These are phyloP conservation scores for Eustalomyia histrio DNA, from an alignment of 2,888 invertebrate genomes.

Conservation along the genomic window DNA sequence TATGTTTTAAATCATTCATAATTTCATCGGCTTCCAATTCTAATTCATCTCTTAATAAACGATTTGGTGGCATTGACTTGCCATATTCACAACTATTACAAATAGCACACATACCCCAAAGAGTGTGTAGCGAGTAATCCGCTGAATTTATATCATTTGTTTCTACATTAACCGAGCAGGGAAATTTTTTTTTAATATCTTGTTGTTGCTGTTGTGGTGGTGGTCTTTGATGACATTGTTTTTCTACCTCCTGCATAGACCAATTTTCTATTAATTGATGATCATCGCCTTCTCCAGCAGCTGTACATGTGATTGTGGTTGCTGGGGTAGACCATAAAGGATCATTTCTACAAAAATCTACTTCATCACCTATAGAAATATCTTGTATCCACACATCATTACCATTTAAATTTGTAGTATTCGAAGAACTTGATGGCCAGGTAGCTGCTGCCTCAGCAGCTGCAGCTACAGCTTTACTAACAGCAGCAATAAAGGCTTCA, in stretches of 20 bases:
- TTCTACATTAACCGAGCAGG: constrained; percentile 28
- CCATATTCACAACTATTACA: constrained; percentile 71
- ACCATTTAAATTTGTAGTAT: background rate
- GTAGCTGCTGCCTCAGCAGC: constrained; percentile 63
- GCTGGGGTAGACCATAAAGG: background rate
- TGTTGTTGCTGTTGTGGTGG: constrained; percentile 45
- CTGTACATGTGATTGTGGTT: background rate
- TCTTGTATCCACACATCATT: constrained; percentile 44
- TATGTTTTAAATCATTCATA: constrained; percentile 75
- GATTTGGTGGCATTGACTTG: constrained; percentile 74
- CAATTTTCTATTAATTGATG: constrained; percentile 66
- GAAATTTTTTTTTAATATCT: constrained; percentile 15
- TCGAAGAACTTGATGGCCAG: constrained; percentile 40
- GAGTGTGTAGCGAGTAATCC: constrained; percentile 67
- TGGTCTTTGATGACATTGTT: constrained; percentile 68
- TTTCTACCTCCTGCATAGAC: constrained; percentile 73
- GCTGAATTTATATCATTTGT: constrained; percentile 51
- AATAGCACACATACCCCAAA: constrained; percentile 76
- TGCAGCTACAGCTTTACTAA: constrained; percentile 67
- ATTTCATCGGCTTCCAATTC: constrained; percentile 75
- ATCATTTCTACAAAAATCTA: constrained; percentile 56
- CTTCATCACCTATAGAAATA: constrained; percentile 58
- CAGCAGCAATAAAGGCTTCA: constrained; percentile 66
- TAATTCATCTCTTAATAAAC: constrained; percentile 73
- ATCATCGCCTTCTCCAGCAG: background rate